Base-by-base conservation (phyloP, 2,797 vertebrate genomes). In the Xenops minutus region DNA sequence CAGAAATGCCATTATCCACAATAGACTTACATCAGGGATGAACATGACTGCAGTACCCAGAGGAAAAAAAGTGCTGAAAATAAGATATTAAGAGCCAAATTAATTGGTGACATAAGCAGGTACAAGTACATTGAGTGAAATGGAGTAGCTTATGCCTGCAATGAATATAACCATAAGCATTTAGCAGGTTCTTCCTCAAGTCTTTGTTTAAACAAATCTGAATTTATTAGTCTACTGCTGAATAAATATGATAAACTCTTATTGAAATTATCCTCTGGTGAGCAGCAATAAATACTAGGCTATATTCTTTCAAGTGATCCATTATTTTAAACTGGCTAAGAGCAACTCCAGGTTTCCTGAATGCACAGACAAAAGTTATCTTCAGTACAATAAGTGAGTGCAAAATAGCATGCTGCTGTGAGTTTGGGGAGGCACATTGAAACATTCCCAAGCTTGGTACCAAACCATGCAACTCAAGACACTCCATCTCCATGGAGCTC, bases 221-320 rank as follows among this genome's bases (percentile, higher is more conserved):
- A 96, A 96, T 95, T 91, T 96, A 96, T 94, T 95, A 90, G 82
- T 68, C 90, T 84, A 61, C 90, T 90, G 80, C 88, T 94, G 94
- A 94, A 96, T 93, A 97, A 95, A 96, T 93, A 96, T 94, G 95
- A 96, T 94, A 97, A 90, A 96, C 82, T 95, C 94, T 81, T 74
- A 90, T 8, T 83, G 85, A 94, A 97, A 96, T 93, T 95, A 95
- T 96, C 92, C 92, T 96, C 96, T 88, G 39, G 95, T 87, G 94
- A 93, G 92, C 77, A 95, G 91, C 72, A 92, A 95, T 93, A 95
- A 97, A 96, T 96, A 93, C 71, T 44, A 94, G 82, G 87, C 71
- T 92, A 90, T 61, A 95, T 66, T 86, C 68, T 94, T 96, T 82
- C 71, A 93, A 93, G 92, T 49, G 77, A 96, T 88, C 80, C 92